phyloP scores from a whole-genome alignment of 2,113 vertebrate genomes.

The Galeopterus variegatus region DNA sequence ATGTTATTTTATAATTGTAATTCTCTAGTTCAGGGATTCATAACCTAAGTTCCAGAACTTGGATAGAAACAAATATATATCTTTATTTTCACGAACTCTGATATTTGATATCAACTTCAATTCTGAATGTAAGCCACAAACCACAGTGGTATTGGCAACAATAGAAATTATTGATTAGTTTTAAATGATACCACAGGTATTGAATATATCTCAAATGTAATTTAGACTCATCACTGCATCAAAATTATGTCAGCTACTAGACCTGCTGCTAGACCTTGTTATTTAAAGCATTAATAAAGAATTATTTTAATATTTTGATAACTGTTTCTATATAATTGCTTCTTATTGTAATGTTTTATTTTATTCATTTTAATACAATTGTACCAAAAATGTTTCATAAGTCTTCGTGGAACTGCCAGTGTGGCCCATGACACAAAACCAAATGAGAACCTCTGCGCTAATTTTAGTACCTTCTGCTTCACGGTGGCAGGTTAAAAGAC shows the following conservation, averaged over 20 bases:
- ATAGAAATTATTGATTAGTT: constrained; percentile 23
- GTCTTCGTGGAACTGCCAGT: not conserved
- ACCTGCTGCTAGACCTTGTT: not conserved
- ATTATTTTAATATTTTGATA: not conserved
- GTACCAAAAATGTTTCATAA: not conserved
- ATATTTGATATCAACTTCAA: not conserved
- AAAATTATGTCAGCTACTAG: constrained; percentile 26
- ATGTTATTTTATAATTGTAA: constrained; percentile 15
- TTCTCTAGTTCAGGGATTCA: not conserved
- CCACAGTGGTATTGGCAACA: not conserved
- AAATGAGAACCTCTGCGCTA: not conserved
- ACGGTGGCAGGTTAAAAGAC: not conserved
- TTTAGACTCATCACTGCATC: not conserved
- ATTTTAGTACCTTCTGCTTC: not conserved
- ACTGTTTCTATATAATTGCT: not conserved
- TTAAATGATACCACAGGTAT: constrained; percentile 1
- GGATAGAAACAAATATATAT: not conserved
- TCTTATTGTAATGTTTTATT: constrained; percentile 22
- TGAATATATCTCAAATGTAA: not conserved
- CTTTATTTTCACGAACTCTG: constrained; percentile 13
- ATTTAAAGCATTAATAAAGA: constrained; percentile 6
- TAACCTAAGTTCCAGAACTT: not conserved
- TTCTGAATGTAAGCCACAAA: constrained; percentile 32
- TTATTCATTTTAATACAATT: not conserved
- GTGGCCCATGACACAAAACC: not conserved